phyloP scores from a whole-genome alignment of 2,888 invertebrate species.

The Heliconius erato region DNA sequence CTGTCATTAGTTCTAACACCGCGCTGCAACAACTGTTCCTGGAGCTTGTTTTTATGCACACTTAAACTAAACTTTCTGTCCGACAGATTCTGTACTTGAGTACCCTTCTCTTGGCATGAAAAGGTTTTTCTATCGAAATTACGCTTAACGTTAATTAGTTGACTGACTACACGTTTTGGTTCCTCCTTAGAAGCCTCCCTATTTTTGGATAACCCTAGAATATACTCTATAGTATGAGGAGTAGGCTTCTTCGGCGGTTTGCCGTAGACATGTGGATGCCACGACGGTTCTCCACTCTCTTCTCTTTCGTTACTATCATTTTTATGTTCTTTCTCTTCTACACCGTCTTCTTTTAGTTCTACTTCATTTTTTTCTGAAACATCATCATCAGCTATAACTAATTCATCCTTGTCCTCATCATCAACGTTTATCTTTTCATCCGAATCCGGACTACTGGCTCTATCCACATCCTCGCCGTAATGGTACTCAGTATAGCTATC shows the following conservation, averaged over 20 bases:
- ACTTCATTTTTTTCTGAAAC: conserved; percentile 50
- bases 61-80: conserved; percentile 68
- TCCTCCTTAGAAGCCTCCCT: conserved; percentile 59
- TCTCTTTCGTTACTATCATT: conserved; percentile 58
- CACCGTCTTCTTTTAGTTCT: conserved; percentile 47
- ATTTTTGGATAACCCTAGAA: conserved; percentile 87
- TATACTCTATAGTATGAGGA: conserved; percentile 95
- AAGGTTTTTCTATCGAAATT: conserved; percentile 66
- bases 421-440: conserved; percentile 73
- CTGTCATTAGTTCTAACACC: conserved; percentile 74
- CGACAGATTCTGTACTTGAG: conserved; percentile 72
- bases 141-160: conserved; percentile 74
- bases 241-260: conserved; percentile 93
- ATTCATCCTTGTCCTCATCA: conserved; percentile 66
- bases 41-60: conserved; percentile 76
- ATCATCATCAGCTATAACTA: conserved; percentile 65
- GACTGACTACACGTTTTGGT: conserved; percentile 62
- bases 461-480: conserved; percentile 59
- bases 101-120: conserved; percentile 65
- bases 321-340: conserved; percentile 53
- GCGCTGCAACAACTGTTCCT: conserved; percentile 78
- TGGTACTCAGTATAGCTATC: conserved; percentile 56
- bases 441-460: conserved; percentile 62
- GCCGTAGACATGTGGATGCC: conserved; percentile 96
- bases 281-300: conserved; percentile 80